Base-by-base conservation (phyloP, 1,140 invertebrate genomes). In the Rhynchophorus ferrugineus region DNA sequence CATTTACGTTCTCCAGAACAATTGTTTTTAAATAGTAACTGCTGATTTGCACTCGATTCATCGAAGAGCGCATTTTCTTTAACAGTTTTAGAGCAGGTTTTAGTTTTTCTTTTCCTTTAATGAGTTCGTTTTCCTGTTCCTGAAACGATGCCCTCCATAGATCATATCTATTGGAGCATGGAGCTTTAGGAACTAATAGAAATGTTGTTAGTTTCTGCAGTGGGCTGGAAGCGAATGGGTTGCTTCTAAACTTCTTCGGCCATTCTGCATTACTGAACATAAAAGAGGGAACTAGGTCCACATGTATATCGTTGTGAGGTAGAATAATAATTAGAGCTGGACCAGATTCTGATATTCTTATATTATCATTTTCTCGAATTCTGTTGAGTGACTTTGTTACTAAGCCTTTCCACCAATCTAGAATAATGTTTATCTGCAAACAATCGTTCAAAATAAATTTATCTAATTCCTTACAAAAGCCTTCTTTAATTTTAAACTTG, bases 1-100 rank as follows among this genome's bases (percentile, higher is more conserved):
- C 63, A 13, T 59, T 58, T 20, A 68, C 19, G 0, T 69, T 48
- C 71, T 69, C 72, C 6, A 76, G 57, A 52, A 75, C 71, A 0
- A 75, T 56, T 3, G 74, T 75, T 54, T 76, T 76, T 19, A 76
- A 71, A 52, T 72, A 74, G 49, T 76, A 76, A 48, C 73, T 76
- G 0, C 71, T 70, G 13, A 75, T 72, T 0, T 47, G 44, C 19
- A 65, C 64, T 57, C 74, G 67, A 13, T 65, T 51, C 1, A 68
- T 49, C 0, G 63, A 58, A 50, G 73, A 70, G 2, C 73, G 64
- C 17, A 76, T 52, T 57, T 73, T 73, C 58, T 65, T 65, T 3
- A 65, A 36, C 35, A 65, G 29, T 49, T 52, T 60, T 9, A 65
- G 36, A 9, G 60, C 48, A 9, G 59, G 59, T 47, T 65, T 65